Evolutionary conservation across 2,113 vertebrate genomes (phyloP), one percentile per base, ranked within the genome.

Genomic region (Lasiurus cinereus): DNA sequence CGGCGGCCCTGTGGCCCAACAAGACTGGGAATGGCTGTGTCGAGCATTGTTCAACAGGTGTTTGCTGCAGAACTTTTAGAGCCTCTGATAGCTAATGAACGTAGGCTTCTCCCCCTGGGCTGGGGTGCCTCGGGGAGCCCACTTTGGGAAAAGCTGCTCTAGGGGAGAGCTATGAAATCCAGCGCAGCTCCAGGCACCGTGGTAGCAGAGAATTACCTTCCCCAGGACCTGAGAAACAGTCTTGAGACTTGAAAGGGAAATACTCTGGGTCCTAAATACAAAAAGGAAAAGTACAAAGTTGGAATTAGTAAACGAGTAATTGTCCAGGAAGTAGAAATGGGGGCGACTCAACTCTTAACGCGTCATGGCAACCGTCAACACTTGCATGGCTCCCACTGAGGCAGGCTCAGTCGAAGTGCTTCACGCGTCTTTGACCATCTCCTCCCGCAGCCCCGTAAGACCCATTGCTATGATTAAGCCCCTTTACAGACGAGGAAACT

Each of bases 401-500:
- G 22, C 56, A 54, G 62, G 50, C n/a, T 18, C 21, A 10, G 22
- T 6, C 36, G 18, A 10, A 33, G 83, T 0, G 5, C 36, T 76
- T 87, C 64, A n/a, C 21, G 3, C 3, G 3, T 6, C 80, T 97
- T 59, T 70, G 64, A 31, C 74, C 52, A 19, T 7, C 70, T 54
- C 33, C 22, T 19, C 24, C 66, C 31, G 5, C 9, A n/a, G 24
- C 11, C 54, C 22, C 31, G 2, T 43, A 19, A 94, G 12, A 39
- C 8, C 50, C 31, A 48, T 12, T 11, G 19, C 56, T 79, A 4
- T 16, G 54, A n/a, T 39, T 48, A 77, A 90, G 33, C 46, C 72
- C 24, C 8, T 90, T 92, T 92, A 69, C 29, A 59, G 36, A 77
- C 22, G 39, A 95, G 50, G n/a, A 87, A 52, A 83, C 89, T 22